Evolutionary conservation across 2,113 vertebrate species (phyloP).

Genomic region (Corythoichthys intestinalis): DNA sequence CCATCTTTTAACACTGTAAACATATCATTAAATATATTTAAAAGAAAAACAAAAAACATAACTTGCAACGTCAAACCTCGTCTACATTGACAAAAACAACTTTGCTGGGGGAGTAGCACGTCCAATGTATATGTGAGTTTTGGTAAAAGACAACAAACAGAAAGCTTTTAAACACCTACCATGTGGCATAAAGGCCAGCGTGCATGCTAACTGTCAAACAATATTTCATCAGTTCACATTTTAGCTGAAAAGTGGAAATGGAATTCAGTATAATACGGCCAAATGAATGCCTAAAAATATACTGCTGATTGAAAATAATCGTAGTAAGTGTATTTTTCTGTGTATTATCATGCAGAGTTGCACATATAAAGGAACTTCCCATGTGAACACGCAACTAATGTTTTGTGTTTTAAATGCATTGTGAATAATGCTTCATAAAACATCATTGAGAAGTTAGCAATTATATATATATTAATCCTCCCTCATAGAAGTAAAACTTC

Average conservation of each 20-base stretch:
- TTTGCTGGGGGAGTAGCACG: slow-evolving; percentile 33
- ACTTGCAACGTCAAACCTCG: neutral
- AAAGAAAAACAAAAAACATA: neutral
- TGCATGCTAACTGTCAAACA: slow-evolving; percentile 41
- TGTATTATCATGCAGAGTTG: neutral
- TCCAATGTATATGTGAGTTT: slow-evolving; percentile 26
- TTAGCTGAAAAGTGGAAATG: neutral
- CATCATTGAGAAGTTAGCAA: too few species aligned
- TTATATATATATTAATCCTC: too few species aligned
- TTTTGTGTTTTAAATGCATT: too few species aligned
- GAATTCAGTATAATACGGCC: neutral
- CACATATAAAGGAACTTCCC: neutral
- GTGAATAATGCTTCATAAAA: too few species aligned
- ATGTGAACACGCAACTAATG: too few species aligned
- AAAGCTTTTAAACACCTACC: slow-evolving; percentile 54
- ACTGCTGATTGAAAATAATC: neutral
- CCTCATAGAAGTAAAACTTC: too few species aligned
- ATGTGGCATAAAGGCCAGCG: slow-evolving; percentile 43
- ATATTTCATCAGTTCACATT: slow-evolving; percentile 6
- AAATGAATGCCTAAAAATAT: neutral
- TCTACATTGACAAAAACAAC: neutral
- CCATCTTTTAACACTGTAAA: neutral
- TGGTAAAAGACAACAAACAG: slow-evolving; percentile 38
- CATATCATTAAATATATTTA: neutral
- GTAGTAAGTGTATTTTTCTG: neutral